Percentiles rank a stretch among this genome's conserved stretches.
These are phyloP conservation scores for Danionella cerebrum DNA, from an alignment of 2,113 vertebrate species.

Conservation along the genomic window DNA sequence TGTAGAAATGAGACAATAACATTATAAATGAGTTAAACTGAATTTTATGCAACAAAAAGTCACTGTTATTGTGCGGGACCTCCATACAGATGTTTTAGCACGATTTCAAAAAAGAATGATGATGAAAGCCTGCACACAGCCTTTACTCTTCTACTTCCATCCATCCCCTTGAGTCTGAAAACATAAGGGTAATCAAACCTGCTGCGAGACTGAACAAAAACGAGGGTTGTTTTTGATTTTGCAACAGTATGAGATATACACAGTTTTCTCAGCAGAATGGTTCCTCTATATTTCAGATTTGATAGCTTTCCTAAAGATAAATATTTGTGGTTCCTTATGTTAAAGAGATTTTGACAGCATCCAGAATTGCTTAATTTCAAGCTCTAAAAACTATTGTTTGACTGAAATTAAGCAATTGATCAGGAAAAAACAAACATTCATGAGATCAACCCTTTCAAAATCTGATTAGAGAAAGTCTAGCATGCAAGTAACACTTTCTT, in stretches of 20 bases:
- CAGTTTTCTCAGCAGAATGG: neutral
- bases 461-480: too few relatives aligned
- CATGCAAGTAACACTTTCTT: too few relatives aligned
- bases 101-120: neutral
- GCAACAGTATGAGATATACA: neutral
- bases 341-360: neutral
- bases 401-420: too few relatives aligned
- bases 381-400: neutral
- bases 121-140: neutral
- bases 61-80: neutral
- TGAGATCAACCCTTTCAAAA: too few relatives aligned
- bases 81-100: conserved; percentile 13
- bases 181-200: neutral
- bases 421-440: too few relatives aligned
- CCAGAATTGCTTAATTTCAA: conserved; percentile 9
- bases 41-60: too few relatives aligned
- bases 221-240: too few relatives aligned
- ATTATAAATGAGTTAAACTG: too few relatives aligned
- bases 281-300: neutral
- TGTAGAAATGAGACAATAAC: too few relatives aligned
- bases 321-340: too few relatives aligned
- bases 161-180: neutral
- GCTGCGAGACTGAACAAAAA: too few relatives aligned
- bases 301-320: neutral
- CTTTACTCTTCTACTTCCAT: neutral